Evolutionary conservation across 2,797 vertebrate genomes (phyloP), one percentile per base, ranked within the genome.

Genomic region (Lagodon rhomboides): DNA sequence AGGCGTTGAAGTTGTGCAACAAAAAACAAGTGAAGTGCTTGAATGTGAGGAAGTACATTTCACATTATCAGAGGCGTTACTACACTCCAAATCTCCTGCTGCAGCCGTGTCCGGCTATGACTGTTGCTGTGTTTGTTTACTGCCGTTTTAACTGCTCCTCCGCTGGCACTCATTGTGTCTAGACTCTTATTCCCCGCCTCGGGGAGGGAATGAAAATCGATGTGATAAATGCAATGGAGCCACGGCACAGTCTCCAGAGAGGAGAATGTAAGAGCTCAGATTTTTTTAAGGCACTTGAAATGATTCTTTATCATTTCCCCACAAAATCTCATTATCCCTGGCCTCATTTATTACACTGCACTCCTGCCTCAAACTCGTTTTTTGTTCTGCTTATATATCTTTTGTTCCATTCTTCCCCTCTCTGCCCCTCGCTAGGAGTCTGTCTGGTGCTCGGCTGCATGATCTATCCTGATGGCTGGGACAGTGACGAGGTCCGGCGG

Each of bases 391-490:
- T 47, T 23, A n/a, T 30, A n/a, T 66, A 51, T 22, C 6, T 63
- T 69, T 34, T 73, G 9, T 49, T 56, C 68, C 20, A 2, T 34
- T 4, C 22, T 43, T 5, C 16, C 12, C 18, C 15, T 69, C 30
- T 73, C 75, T 64, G 12, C 38, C 56, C 59, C 49, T 13, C 58
- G 4, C 51, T 84, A 98, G 97, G 97, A 91, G 96, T 96, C 90
- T 98, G 97, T 92, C 95, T 98, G 93, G 96, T 98, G 72, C 95
- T 98, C 92, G 97, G 97, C 69, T 98, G 97, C 75, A 97, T 98
- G 96, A 97, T 98, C 94, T 98, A 98, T 82, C 97, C 97, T 34
- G 97, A 98, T 77, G 97, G 97, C 85, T 98, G 97, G 97, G 97
- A 98, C 89, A 97, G 97, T 68, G 97, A 98, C n/a, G 96, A 96